Evolutionary conservation across 1,140 invertebrate species (phyloP).

Genomic region (Nasonia giraulti): DNA sequence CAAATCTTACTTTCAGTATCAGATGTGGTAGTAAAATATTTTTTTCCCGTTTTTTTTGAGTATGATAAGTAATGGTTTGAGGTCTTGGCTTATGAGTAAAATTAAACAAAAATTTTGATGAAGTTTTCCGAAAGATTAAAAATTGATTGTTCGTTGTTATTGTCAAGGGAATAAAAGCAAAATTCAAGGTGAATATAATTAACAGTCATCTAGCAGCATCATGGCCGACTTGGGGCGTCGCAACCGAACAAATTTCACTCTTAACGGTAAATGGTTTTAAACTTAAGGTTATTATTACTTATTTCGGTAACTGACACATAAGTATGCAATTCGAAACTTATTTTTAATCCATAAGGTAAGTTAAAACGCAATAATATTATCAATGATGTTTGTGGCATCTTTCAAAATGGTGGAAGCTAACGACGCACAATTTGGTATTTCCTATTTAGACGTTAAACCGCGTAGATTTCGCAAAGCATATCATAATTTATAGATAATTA

Average conservation of each 20-base stretch:
- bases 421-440: background rate
- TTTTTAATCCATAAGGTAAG: background rate
- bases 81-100: slow-evolving; percentile 26
- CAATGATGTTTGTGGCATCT: background rate
- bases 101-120: slow-evolving; percentile 45
- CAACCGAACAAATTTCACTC: background rate
- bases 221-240: slow-evolving; percentile 20
- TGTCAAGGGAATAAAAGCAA: background rate
- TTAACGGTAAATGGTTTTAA: background rate
- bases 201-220: background rate
- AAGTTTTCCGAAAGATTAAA: slow-evolving; percentile 28
- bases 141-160: slow-evolving; percentile 33
- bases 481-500: background rate
- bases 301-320: background rate
- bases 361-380: background rate
- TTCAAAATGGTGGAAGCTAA: background rate
- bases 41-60: background rate
- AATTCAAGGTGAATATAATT: slow-evolving; percentile 23
- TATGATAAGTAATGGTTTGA: background rate
- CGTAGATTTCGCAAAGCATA: background rate
- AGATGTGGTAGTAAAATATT: too few relatives aligned
- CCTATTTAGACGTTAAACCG: background rate
- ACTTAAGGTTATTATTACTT: background rate
- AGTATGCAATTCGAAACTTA: background rate
- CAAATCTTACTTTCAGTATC: too few relatives aligned